Evolutionary conservation across 1,140 invertebrate species (phyloP).

Genomic region (Pogonomyrmex barbatus): DNA sequence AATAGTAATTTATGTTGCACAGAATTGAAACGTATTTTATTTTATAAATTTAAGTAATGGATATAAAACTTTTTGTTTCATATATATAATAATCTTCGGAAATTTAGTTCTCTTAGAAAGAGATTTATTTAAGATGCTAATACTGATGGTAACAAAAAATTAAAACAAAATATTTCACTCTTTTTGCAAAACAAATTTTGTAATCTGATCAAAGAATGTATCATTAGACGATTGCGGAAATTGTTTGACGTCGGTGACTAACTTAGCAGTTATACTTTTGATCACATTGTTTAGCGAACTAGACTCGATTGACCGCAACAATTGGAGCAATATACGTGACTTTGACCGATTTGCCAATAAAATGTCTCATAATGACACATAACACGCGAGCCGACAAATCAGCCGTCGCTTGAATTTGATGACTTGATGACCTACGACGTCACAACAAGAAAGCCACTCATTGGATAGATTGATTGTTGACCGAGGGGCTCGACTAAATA

Average conservation of each 20-base stretch:
- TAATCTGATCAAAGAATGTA: neutral
- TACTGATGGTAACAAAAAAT: too few species aligned
- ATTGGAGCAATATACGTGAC: constrained; percentile 47
- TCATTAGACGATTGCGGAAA: neutral
- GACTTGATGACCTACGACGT: constrained; percentile 44
- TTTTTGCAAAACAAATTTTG: constrained; percentile 1
- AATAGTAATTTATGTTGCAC: neutral
- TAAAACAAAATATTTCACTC: neutral
- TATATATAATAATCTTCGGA: too few species aligned
- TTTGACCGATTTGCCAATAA: constrained; percentile 61
- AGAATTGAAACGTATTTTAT: neutral
- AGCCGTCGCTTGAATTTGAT: neutral
- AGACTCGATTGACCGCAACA: constrained; percentile 41
- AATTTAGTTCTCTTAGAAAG: too few species aligned
- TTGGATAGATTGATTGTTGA: constrained; percentile 68
- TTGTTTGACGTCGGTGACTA: constrained; percentile 29
- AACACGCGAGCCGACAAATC: constrained; percentile 43
- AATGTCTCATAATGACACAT: constrained; percentile 39
- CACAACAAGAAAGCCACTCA: constrained; percentile 50
- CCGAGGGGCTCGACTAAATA: constrained; percentile 71
- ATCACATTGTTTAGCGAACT: constrained; percentile 17
- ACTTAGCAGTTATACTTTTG: constrained; percentile 35
- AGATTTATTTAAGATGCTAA: too few species aligned
- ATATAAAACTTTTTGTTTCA: too few species aligned
- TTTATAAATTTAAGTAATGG: neutral